Evolutionary conservation across 2,113 vertebrate genomes (phyloP), one percentile per base, ranked within the genome.

Genomic region (Elephantulus edwardii): DNA sequence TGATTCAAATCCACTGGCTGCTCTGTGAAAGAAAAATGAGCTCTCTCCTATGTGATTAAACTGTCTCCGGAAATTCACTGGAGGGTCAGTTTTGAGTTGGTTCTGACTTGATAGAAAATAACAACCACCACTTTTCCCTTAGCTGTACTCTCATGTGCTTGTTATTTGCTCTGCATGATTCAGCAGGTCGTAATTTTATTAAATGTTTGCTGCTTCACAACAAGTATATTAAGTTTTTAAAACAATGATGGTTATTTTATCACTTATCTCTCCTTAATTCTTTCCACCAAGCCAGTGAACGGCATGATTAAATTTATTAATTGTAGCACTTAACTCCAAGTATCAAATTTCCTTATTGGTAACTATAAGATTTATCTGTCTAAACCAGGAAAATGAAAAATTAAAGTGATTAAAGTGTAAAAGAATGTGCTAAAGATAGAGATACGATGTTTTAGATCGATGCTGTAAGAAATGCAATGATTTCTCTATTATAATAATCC

Each of bases 361-460:
- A 76, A 83, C 66, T 24, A 20, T 76, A 66, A 64, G 2, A 2
- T 75, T 86, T 44, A 79, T 64, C 54, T 40, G 33, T 40, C 72
- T 75, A 30, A 77, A 66, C 58, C 52, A 86, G 28, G 28, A 89
- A 70, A 82, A 75, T 83, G 22, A n/a, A 70, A 88, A 83, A 70
- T 90, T 46, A 42, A 10, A 50, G 30, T 71, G 50, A 16, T 52
- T 92, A 75, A 75, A 88, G 70, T 40, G 13, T 2, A 85, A 42
- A 82, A 48, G 52, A 60, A 92, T 44, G 38, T 64, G 38, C 17
- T 70, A 72, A 26, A 60, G 16, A 56, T 17, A 60, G 19, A 58
- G 40, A 60, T 5, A 14, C 54, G 54, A 60, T 72, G 17, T 56
- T 42, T n/a, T n/a, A n/a, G n/a, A n/a, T n/a, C 75, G 50, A 75